phyloP scores from a whole-genome alignment of 2,888 invertebrate genomes.

The Gortyna flavago region DNA sequence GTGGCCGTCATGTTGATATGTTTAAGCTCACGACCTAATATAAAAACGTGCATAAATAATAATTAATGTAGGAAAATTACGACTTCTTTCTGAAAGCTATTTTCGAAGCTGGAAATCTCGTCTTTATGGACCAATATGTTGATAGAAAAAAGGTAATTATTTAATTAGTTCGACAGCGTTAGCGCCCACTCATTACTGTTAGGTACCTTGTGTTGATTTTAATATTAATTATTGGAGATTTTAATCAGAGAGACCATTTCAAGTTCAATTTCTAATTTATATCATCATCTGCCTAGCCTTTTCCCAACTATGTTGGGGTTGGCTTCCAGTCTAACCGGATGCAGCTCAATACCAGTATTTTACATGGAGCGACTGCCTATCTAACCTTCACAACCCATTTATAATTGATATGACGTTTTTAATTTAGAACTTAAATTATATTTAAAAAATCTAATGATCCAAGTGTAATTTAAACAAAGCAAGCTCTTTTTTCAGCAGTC shows the following conservation, averaged over 20 bases:
- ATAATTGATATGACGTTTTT: neutral
- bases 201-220: neutral
- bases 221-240: neutral
- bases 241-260: neutral
- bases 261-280: neutral
- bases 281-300: too few relatives aligned
- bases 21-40: constrained; percentile 14
- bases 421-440: neutral
- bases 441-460: neutral
- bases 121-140: neutral
- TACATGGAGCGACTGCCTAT: too few relatives aligned
- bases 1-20: constrained; percentile 12
- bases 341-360: too few relatives aligned
- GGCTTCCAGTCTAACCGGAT: too few relatives aligned
- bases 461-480: neutral
- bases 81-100: neutral
- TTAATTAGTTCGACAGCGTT: neutral
- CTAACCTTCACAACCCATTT: too few relatives aligned
- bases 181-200: too few relatives aligned
- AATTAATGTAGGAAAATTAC: neutral
- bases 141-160: neutral
- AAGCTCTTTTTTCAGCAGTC: neutral
- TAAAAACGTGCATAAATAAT: neutral
- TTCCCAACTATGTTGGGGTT: too few relatives aligned
- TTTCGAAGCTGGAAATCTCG: neutral